Conservation (phyloP, 2,888 invertebrate species). For the Shargacucullia verbasci region DNA sequence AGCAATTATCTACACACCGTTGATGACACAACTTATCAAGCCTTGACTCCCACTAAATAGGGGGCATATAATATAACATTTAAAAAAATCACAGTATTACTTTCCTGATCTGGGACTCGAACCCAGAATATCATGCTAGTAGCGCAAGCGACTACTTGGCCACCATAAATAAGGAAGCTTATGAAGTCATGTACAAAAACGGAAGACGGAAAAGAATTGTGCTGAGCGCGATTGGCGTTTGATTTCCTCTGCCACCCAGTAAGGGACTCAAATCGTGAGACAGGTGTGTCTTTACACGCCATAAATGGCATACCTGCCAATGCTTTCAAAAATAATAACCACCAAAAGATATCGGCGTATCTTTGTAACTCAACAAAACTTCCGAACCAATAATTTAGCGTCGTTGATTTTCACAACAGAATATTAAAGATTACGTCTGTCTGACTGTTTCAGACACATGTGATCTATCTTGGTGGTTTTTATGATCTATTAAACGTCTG, state of each 20-base stretch:
- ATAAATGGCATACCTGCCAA: slow-evolving; percentile 19
- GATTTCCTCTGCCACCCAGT: slow-evolving; percentile 37
- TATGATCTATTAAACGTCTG: slow-evolving; percentile 71
- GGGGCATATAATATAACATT: no score
- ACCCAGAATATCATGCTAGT: no score
- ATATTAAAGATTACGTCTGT: slow-evolving; percentile 66
- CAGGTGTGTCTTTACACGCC: slow-evolving; percentile 42
- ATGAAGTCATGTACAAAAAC: slow-evolving; percentile 4
- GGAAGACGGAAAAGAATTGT: slow-evolving; percentile 36
- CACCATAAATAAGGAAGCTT: no score
- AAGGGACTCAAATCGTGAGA: slow-evolving; percentile 12
- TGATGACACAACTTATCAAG: no score
- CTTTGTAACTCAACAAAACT: slow-evolving; percentile 39
- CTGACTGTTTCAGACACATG: slow-evolving; percentile 63
- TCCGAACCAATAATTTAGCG: slow-evolving; percentile 69
- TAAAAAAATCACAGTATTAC: no score
- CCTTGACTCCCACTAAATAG: no score
- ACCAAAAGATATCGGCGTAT: slow-evolving; percentile 24
- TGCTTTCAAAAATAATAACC: slow-evolving; percentile 12
- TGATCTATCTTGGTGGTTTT: slow-evolving; percentile 74
- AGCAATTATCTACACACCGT: no score
- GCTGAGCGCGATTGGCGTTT: slow-evolving; percentile 12
- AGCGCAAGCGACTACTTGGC: no score
- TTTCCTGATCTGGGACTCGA: no score
- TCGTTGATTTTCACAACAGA: slow-evolving; percentile 73